Base-by-base conservation (phyloP, 2,113 vertebrate genomes). In the Oenanthe melanoleuca region DNA sequence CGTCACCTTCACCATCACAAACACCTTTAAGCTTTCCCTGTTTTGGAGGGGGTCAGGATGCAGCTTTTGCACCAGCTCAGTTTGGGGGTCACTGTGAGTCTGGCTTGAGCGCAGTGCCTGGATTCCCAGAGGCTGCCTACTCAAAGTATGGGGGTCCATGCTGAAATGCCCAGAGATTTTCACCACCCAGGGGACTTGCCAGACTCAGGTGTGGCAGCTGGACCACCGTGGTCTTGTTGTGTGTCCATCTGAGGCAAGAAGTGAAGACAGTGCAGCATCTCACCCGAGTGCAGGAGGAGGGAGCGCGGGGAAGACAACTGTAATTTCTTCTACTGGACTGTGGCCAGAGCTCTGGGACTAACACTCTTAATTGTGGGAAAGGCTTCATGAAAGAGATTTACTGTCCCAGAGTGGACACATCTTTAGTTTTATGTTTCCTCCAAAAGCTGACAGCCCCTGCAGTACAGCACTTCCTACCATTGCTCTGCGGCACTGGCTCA, bases 361-460 rank as follows among this genome's bases (percentile, higher is more conserved):
- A 83, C 89, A 80, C 92, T 96, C 79, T 91, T 92, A 95, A 95
- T 95, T 96, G 95, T 97, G 96, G 95, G 95, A 97, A 96, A 92
- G 79, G 89, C 93, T 94, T 96, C 93, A 83, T 94, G 93, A 95
- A 89, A 94, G 88, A 95, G 92, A 96, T 94, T 96, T 96, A 96
- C 94, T 96, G 93, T 96, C 95, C 93, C 94, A 92, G 85, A 96
- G 96, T 90, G 96, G 93, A 95, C 95, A 96, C 95, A 95, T 94
- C 96, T 94, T 94, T 77, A 86, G 92, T 97, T 97, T 97, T 96
- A 97, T 96, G 53, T 95, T 96, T 97, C 94, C 91, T 96, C 92
- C 79, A 49, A 64, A 85, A 88, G 75, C 18, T 95, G 93, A 94
- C 88, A 86, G 53, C 71, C 85, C 34, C 56, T 80, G 90, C 65